These are phyloP conservation scores for Aphelinus certus DNA, from an alignment of 1,140 invertebrate genomes.

Conservation along the genomic window DNA sequence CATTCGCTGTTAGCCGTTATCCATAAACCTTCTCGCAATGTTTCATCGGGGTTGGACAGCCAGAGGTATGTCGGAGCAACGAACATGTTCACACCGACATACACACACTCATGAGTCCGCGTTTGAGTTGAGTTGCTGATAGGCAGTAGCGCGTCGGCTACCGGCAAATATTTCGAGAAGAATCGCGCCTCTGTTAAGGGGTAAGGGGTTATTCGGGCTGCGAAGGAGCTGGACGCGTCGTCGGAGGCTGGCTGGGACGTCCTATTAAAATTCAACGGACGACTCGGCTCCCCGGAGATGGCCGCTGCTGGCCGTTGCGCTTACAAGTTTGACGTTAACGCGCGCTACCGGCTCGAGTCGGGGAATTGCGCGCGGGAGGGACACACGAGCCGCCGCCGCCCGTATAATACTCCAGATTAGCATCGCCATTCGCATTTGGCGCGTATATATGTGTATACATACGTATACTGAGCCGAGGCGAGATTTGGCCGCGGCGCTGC, in stretches of 20 bases:
- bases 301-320: conserved; percentile 22
- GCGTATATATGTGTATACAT: no score
- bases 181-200: no score
- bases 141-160: no score
- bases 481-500: neutral
- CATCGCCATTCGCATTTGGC: conserved; percentile 37
- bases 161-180: no score
- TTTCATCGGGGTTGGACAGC: no score
- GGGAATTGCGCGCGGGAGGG: neutral
- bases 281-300: conserved; percentile 2
- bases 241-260: neutral
- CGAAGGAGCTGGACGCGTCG: neutral
- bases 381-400: neutral
- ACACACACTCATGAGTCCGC: no score
- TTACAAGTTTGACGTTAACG: conserved; percentile 37
- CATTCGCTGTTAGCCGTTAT: no score
- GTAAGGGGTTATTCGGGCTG: neutral
- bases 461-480: neutral
- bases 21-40: no score
- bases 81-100: no score
- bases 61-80: no score
- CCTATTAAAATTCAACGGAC: conserved; percentile 42
- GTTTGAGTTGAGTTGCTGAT: no score
- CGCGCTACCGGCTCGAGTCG: neutral
- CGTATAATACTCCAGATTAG: conserved; percentile 49